A percentile compares a stretch with the other conserved stretches of the same genome.
These are phyloP conservation scores for Marronus borbonicus DNA, from an alignment of 2,888 invertebrate species.

Conservation along the genomic window DNA sequence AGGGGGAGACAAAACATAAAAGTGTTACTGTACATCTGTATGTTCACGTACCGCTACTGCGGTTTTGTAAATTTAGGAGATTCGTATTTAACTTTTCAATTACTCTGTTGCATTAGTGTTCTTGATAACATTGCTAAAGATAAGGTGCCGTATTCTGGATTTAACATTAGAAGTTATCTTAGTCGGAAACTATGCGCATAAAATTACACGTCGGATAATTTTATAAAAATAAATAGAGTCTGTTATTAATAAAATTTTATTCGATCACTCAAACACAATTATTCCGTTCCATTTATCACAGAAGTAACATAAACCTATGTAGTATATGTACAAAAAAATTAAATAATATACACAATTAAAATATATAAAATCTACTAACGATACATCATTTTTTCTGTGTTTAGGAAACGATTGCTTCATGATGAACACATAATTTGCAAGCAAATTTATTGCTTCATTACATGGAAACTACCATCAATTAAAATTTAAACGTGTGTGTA, in stretches of 20 bases:
- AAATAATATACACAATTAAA: conserved; percentile 45
- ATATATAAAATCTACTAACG: conserved; percentile 32
- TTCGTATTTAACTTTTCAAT: no score
- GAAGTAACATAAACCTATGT: conserved; percentile 44
- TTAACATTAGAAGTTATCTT: no score
- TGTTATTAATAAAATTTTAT: conserved; percentile 28
- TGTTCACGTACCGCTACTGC: no score
- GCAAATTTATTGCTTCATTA: background rate
- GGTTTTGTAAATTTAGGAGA: no score
- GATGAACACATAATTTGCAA: conserved; percentile 18
- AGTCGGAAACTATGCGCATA: no score
- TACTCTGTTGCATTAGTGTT: no score
- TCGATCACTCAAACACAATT: conserved; percentile 40
- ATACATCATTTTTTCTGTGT: conserved; percentile 22
- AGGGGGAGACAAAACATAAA: no score
- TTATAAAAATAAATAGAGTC: no score
- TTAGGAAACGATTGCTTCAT: conserved; percentile 4
- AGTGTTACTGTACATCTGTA: no score
- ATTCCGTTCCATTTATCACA: conserved; percentile 48
- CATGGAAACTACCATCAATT: background rate
- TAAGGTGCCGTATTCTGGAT: no score
- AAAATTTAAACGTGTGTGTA: background rate
- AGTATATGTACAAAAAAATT: conserved; percentile 46
- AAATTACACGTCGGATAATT: no score
- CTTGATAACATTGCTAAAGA: no score